phyloP scores from a whole-genome alignment of 2,888 invertebrate genomes.

The Hoplodrina blanda region DNA sequence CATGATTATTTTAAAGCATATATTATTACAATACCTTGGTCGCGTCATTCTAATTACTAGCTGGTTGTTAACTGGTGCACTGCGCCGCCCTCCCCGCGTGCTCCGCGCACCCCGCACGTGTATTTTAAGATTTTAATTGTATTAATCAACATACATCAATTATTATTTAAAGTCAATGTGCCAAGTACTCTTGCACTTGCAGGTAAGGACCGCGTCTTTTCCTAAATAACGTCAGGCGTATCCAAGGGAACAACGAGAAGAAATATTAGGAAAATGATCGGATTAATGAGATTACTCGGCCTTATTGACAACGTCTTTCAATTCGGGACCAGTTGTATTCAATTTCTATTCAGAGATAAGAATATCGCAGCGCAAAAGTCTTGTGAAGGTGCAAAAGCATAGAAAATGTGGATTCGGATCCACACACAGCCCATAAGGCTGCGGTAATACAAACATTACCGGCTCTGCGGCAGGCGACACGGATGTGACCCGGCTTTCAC shows the following conservation, averaged over 20 bases:
- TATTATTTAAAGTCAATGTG: conserved; percentile 3
- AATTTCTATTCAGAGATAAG: no score
- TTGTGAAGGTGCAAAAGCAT: neutral
- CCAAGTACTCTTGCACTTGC: neutral
- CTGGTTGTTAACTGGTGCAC: conserved; percentile 32
- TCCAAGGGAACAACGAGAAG: no score
- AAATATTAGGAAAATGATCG: no score
- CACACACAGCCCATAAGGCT: neutral
- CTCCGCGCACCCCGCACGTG: neutral
- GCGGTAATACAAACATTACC: neutral
- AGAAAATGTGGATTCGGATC: neutral
- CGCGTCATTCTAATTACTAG: conserved; percentile 50
- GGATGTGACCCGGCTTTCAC: neutral
- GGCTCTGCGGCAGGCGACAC: neutral
- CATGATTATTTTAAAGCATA: conserved; percentile 52
- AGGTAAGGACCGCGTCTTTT: neutral
- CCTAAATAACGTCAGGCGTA: no score
- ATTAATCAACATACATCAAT: conserved; percentile 26
- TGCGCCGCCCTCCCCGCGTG: neutral
- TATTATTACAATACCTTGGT: conserved; percentile 49
- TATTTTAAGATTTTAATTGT: conserved; percentile 18
- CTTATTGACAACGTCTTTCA: no score
- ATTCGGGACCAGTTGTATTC: neutral
- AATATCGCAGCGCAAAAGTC: neutral
- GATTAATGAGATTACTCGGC: no score